Evolutionary conservation across 2,797 vertebrate species (phyloP).

Genomic region (Manis javanica): DNA sequence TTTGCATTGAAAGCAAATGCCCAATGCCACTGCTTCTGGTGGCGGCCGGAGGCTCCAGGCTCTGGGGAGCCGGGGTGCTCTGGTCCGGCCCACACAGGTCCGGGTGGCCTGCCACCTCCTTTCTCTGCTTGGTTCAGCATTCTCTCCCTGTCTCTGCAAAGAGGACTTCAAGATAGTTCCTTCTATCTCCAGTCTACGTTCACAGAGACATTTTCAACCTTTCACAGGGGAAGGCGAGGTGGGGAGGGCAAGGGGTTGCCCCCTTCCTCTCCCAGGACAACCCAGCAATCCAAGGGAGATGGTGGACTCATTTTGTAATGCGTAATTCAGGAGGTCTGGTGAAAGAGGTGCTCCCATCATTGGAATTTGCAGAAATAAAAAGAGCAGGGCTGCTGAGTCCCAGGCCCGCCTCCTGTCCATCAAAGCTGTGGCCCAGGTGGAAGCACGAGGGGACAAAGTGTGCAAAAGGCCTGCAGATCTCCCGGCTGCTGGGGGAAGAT

Average conservation of each 20-base stretch:
- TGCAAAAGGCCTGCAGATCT: not conserved
- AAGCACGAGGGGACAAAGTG: not conserved
- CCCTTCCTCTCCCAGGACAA: not conserved
- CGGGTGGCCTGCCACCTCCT: not conserved
- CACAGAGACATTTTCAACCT: not conserved
- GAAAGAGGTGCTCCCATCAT: not conserved
- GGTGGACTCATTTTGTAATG: not conserved
- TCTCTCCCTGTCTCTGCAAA: not conserved
- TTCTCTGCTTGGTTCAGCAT: not conserved
- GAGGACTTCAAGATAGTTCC: not conserved
- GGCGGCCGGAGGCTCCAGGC: not conserved
- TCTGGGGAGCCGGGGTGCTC: not conserved
- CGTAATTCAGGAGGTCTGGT: not conserved
- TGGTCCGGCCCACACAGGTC: not conserved
- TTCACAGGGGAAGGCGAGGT: not conserved
- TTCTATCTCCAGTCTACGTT: not conserved
- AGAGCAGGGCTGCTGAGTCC: not conserved
- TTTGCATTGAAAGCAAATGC: not conserved
- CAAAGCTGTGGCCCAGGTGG: not conserved
- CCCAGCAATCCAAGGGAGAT: not conserved
- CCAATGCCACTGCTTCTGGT: rapidly evolving
- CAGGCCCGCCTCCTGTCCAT: not conserved
- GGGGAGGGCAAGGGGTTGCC: not conserved
- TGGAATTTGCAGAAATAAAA: not conserved
- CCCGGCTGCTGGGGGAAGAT: not conserved